A percentile compares a stretch with the other conserved stretches of the same genome.
Evolutionary conservation across 2,888 invertebrate species (phyloP).

Genomic region (Cynaeus angustus): DNA sequence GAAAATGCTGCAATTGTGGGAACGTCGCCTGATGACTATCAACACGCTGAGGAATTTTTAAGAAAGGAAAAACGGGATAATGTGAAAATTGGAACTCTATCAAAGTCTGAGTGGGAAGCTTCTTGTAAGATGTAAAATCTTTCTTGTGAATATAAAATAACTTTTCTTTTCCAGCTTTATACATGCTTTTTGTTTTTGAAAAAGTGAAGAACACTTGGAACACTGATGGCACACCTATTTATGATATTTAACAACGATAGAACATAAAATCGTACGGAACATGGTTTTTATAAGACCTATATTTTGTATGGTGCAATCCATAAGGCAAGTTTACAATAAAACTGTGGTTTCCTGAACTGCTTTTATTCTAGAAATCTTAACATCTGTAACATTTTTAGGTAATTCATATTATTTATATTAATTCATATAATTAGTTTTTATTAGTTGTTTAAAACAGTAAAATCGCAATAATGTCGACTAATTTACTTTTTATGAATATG

Average conservation of each 20-base stretch:
- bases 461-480: too few relatives aligned
- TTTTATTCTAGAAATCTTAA: too few relatives aligned
- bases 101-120: constrained; percentile 94
- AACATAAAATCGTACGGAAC: neutral
- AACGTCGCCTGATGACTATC: constrained; percentile 79
- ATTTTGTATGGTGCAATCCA: constrained; percentile 4
- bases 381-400: too few relatives aligned
- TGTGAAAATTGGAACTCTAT: constrained; percentile 84
- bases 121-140: constrained; percentile 79
- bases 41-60: constrained; percentile 79
- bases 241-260: constrained; percentile 60
- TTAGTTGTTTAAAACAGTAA: too few relatives aligned
- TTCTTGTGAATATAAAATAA: neutral
- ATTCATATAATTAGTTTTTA: too few relatives aligned
- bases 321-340: constrained; percentile 6
- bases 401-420: too few relatives aligned
- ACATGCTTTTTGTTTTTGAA: constrained; percentile 88
- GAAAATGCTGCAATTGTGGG: constrained; percentile 75
- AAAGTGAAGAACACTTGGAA: constrained; percentile 82
- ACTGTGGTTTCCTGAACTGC: too few relatives aligned
- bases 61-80: constrained; percentile 68
- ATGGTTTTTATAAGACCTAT: neutral
- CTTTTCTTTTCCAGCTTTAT: constrained; percentile 79
- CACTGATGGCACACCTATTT: constrained; percentile 78
- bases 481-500: too few relatives aligned